Evolutionary conservation across 2,888 invertebrate species (phyloP).

Genomic region (Microchrysa polita): DNA sequence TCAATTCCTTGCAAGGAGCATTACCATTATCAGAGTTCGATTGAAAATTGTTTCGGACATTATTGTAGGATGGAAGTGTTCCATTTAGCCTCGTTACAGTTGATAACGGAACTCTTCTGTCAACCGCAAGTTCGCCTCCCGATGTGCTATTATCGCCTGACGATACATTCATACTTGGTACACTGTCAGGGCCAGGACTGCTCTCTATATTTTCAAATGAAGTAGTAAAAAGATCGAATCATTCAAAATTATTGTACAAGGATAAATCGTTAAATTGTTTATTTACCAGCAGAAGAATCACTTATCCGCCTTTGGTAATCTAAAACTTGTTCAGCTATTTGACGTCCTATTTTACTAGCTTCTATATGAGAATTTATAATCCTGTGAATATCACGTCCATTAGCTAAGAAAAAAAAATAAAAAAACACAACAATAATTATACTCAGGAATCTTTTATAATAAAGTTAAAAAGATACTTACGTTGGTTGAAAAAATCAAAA

Average conservation of each 20-base stretch:
- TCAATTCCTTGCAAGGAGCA: not conserved
- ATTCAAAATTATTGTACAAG: not conserved
- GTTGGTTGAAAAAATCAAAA: conserved; percentile 68
- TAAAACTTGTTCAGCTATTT: conserved; percentile 82
- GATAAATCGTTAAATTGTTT: conserved; percentile 6
- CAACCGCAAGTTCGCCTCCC: conserved; percentile 46
- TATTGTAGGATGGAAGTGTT: conserved; percentile 51
- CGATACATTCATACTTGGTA: conserved; percentile 47
- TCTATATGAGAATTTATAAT: conserved; percentile 81
- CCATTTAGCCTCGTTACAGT: conserved; percentile 48
- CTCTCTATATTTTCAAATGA: conserved; percentile 43
- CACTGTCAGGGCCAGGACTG: conserved; percentile 50
- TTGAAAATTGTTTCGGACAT: conserved; percentile 62
- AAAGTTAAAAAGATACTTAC: conserved; percentile 61
- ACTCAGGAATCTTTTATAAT: no score
- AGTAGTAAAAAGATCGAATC: no score
- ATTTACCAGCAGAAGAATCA: conserved; percentile 64
- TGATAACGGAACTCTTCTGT: conserved; percentile 40
- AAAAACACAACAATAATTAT: no score
- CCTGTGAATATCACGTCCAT: conserved; percentile 73
- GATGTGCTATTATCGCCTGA: conserved; percentile 49
- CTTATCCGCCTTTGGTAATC: conserved; percentile 68
- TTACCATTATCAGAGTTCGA: conserved; percentile 56
- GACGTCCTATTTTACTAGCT: conserved; percentile 84
- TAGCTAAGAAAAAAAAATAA: conserved; percentile 62